phyloP scores from a whole-genome alignment of 1,140 invertebrate species.

The Pseudomyrmex cubaensis region DNA sequence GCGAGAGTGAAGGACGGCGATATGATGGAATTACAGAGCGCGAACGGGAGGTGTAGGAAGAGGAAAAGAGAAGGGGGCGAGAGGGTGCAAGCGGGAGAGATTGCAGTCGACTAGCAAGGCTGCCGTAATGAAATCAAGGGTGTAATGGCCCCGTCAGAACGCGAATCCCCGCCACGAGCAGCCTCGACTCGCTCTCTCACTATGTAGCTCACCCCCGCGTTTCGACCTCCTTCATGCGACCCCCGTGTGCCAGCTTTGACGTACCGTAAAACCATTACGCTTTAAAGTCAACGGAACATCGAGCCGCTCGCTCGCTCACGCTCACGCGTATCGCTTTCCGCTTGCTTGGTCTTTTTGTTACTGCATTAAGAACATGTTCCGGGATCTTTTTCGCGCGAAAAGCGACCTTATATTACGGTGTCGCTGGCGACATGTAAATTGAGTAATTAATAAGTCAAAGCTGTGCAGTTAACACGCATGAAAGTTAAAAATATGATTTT shows the following conservation, averaged over 20 bases:
- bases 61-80: slow-evolving; percentile 56
- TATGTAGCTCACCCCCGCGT: slow-evolving; percentile 66
- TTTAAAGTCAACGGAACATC: slow-evolving; percentile 76
- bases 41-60: slow-evolving; percentile 65
- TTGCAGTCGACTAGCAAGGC: slow-evolving; percentile 79
- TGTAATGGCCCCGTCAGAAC: slow-evolving; percentile 82
- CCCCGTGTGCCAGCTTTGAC: slow-evolving; percentile 72
- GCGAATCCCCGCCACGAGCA: slow-evolving; percentile 74
- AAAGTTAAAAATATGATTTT: neutral
- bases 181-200: slow-evolving; percentile 65
- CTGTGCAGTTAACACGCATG: neutral
- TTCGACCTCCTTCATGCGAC: slow-evolving; percentile 57
- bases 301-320: slow-evolving; percentile 68
- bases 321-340: slow-evolving; percentile 67
- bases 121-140: slow-evolving; percentile 82
- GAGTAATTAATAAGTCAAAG: neutral
- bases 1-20: slow-evolving; percentile 24
- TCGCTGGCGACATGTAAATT: neutral
- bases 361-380: slow-evolving; percentile 40
- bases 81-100: slow-evolving; percentile 70
- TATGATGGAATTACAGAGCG: slow-evolving; percentile 55
- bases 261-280: slow-evolving; percentile 81
- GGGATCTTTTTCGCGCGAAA: slow-evolving; percentile 18
- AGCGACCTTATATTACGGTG: neutral
- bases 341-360: slow-evolving; percentile 65